Evolutionary conservation across 2,797 vertebrate species (phyloP).

Genomic region (Lindbergichthys nudifrons): DNA sequence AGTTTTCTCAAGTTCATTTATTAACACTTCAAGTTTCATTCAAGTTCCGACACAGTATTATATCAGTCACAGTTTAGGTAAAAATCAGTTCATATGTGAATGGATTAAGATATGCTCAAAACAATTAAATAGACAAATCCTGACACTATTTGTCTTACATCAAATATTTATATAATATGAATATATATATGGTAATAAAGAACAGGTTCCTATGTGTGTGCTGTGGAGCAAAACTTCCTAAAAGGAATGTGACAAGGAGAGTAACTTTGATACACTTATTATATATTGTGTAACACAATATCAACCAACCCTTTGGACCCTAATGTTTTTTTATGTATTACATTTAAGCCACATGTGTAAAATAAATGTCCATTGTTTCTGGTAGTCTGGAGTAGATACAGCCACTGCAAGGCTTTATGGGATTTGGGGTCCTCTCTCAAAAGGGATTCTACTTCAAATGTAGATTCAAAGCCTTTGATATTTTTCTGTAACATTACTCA

Average conservation of each 20-base stretch:
- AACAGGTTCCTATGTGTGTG: slow-evolving; percentile 17
- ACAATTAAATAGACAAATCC: slow-evolving; percentile 23
- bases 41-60: slow-evolving; percentile 33
- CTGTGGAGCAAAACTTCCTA: slow-evolving; percentile 14
- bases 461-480: not conserved
- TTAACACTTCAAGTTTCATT: slow-evolving; percentile 36
- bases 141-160: slow-evolving; percentile 6
- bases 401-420: not conserved
- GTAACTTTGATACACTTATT: not conserved
- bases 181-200: slow-evolving; percentile 8
- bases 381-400: not conserved
- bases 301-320: slow-evolving; percentile 13
- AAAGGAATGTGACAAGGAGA: slow-evolving; percentile 28
- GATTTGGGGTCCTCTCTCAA: not conserved
- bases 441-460: not conserved
- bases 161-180: slow-evolving; percentile 28
- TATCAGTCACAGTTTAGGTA: slow-evolving; percentile 35
- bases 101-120: slow-evolving; percentile 15
- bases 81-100: slow-evolving; percentile 9
- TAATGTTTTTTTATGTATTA: not conserved
- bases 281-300: slow-evolving; percentile 6
- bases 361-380: not conserved
- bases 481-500: not conserved
- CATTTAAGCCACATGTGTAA: not conserved
- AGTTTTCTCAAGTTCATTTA: slow-evolving; percentile 21